These are phyloP conservation scores for Botia kubotai DNA, from an alignment of 2,797 vertebrate species.

Conservation along the genomic window DNA sequence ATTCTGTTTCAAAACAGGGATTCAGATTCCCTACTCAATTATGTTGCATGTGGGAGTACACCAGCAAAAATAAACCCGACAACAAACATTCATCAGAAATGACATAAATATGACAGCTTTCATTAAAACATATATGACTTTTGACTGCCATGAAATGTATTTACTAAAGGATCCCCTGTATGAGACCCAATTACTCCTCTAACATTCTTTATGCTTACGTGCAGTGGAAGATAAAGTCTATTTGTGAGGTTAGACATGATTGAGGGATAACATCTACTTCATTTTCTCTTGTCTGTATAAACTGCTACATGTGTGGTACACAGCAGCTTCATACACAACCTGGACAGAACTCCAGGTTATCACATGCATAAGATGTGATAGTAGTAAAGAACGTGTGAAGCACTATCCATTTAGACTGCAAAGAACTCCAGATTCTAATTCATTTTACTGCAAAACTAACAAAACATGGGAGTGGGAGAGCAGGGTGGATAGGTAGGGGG, in stretches of 20 bases:
- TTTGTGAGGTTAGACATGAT: background rate
- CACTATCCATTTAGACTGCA: slow-evolving; percentile 1
- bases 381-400: background rate
- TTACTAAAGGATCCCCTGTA: slow-evolving; percentile 24
- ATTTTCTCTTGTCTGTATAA: background rate
- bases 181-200: slow-evolving; percentile 16
- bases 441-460: slow-evolving; percentile 42
- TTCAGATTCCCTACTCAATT: slow-evolving; percentile 25
- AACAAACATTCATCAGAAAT: slow-evolving; percentile 35
- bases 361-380: background rate
- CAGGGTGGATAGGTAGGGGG: slow-evolving; percentile 5
- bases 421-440: background rate
- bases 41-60: slow-evolving; percentile 30
- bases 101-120: slow-evolving; percentile 42
- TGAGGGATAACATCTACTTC: slow-evolving; percentile 10
- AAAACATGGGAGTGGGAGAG: slow-evolving; percentile 37
- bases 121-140: slow-evolving; percentile 40
- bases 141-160: slow-evolving; percentile 49
- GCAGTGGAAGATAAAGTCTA: slow-evolving; percentile 74
- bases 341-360: background rate
- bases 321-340: background rate
- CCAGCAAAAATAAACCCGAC: slow-evolving; percentile 27
- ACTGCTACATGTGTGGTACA: background rate
- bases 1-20: background rate
- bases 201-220: slow-evolving; percentile 72